These are phyloP conservation scores for Eurosta solidaginis DNA, from an alignment of 1,140 invertebrate species.

Conservation along the genomic window DNA sequence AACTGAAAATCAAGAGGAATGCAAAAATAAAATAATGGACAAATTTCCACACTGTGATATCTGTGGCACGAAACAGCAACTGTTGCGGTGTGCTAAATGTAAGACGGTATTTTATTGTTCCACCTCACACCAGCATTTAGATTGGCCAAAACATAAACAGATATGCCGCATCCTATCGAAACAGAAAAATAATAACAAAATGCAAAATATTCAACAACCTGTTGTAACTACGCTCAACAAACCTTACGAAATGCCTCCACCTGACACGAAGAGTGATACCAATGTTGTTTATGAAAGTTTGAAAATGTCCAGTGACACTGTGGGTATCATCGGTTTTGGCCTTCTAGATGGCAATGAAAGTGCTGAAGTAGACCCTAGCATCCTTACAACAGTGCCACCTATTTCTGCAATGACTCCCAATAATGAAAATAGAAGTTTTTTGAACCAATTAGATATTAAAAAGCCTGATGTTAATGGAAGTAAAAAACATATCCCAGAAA, in stretches of 20 bases:
- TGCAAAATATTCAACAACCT: conserved; percentile 49
- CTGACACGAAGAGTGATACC: conserved; percentile 40
- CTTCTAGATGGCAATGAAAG: background rate
- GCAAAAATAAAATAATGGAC: conserved; percentile 8
- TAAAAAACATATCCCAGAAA: conserved; percentile 9
- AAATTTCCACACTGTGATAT: conserved; percentile 63
- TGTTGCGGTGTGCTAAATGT: conserved; percentile 76
- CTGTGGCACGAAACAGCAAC: conserved; percentile 70
- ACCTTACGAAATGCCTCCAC: background rate
- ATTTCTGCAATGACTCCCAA: conserved; percentile 28
- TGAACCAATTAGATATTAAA: conserved; percentile 2
- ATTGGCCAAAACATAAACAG: conserved; percentile 76
- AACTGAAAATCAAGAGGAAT: too few species aligned
- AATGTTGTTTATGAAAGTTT: conserved; percentile 39
- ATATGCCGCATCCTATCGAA: conserved; percentile 58
- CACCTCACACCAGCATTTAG: conserved; percentile 75
- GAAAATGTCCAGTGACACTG: conserved; percentile 46
- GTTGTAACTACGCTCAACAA: conserved; percentile 40
- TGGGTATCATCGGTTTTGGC: background rate
- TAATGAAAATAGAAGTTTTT: conserved; percentile 26
- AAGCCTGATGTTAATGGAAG: conserved; percentile 14
- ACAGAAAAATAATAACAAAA: conserved; percentile 39
- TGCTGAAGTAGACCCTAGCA: conserved; percentile 13
- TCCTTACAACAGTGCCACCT: background rate
- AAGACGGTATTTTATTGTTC: conserved; percentile 76